phyloP scores from a whole-genome alignment of 1,140 invertebrate genomes.

The Lepeophtheirus salmonis region DNA sequence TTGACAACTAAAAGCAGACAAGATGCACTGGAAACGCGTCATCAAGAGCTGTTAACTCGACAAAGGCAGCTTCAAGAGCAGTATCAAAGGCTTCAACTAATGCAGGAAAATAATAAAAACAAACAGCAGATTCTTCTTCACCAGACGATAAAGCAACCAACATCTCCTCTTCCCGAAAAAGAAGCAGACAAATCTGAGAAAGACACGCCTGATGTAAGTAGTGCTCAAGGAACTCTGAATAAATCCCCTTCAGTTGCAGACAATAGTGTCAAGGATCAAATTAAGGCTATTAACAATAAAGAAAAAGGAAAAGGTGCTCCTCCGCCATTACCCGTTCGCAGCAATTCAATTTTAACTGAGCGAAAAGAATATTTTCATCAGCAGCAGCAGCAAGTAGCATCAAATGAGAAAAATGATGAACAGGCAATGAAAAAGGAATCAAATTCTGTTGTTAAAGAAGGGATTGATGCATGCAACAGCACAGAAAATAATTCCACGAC shows the following conservation, averaged over 20 bases:
- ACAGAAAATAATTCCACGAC: not conserved
- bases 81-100: slow-evolving; percentile 26
- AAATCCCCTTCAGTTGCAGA: not conserved
- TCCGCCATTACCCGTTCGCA: not conserved
- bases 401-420: not conserved
- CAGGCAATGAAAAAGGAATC: not conserved
- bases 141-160: not conserved
- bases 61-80: slow-evolving; percentile 28
- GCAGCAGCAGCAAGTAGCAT: not conserved
- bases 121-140: not conserved
- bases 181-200: too few relatives aligned
- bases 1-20: slow-evolving; percentile 23
- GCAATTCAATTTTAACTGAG: not conserved
- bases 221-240: too few relatives aligned
- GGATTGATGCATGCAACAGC: too few relatives aligned
- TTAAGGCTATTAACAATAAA: not conserved
- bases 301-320: not conserved
- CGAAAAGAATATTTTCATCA: not conserved
- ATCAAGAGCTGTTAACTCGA: slow-evolving; percentile 26
- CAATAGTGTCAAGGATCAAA: not conserved
- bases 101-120: slow-evolving; percentile 22
- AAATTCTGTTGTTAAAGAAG: too few relatives aligned
- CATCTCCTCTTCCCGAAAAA: too few relatives aligned
- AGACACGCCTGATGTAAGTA: too few relatives aligned
- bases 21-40: slow-evolving; percentile 26